These are phyloP conservation scores for Anas georgica DNA, from an alignment of 2,797 vertebrate genomes.

Conservation along the genomic window DNA sequence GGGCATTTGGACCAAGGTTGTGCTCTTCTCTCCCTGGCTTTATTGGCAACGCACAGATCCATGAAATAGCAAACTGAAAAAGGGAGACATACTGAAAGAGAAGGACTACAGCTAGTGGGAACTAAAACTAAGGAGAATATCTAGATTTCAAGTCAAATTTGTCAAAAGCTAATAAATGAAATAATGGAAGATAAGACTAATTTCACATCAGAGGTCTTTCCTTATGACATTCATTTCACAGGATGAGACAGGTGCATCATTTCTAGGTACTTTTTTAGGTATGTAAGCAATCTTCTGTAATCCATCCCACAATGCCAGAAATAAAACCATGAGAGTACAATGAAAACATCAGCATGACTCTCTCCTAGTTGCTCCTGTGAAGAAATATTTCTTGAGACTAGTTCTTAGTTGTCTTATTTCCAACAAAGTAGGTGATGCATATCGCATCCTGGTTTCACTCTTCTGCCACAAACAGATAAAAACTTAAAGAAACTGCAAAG, in stretches of 20 bases:
- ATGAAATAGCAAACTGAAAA: not conserved
- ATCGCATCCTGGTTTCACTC: not conserved
- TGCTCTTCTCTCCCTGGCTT: not conserved
- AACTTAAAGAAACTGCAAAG: accelerated
- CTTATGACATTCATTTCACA: not conserved
- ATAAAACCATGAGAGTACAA: not conserved
- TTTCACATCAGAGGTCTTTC: not conserved
- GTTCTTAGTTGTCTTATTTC: not conserved
- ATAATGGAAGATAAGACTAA: not conserved
- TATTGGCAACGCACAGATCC: not conserved
- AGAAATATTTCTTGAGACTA: not conserved
- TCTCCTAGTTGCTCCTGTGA: not conserved
- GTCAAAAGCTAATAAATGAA: not conserved
- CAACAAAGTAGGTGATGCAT: not conserved
- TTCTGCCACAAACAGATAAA: not conserved
- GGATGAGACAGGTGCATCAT: not conserved
- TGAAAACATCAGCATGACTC: accelerated
- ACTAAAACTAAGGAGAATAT: not conserved
- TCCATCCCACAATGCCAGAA: not conserved
- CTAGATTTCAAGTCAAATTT: not conserved
- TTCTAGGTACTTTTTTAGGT: not conserved
- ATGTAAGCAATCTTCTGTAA: not conserved
- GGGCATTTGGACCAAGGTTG: accelerated
- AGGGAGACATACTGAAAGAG: not conserved
- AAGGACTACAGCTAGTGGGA: not conserved